Evolutionary conservation across 2,797 vertebrate species (phyloP).

Genomic region (Megalops cyprinoides): DNA sequence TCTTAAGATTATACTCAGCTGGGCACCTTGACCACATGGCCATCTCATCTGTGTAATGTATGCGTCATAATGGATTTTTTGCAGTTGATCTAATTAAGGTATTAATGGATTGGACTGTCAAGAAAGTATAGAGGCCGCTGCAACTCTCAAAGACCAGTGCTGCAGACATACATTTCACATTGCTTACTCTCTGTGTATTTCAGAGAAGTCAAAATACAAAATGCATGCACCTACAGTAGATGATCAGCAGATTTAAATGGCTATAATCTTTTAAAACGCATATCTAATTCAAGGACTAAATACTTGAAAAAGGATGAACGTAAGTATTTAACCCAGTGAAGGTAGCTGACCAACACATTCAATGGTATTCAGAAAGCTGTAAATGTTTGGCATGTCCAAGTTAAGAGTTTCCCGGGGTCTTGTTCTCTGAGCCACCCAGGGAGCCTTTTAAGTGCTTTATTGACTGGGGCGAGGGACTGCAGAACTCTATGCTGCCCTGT

Average conservation of each 20-base stretch:
- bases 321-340: background rate
- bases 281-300: background rate
- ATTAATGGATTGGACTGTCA: slow-evolving; percentile 53
- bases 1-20: slow-evolving; percentile 23
- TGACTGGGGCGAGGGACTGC: background rate
- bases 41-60: slow-evolving; percentile 64
- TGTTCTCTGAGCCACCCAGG: background rate
- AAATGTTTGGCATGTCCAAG: background rate
- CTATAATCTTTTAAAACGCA: background rate
- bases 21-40: slow-evolving; percentile 39
- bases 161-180: background rate
- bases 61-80: no score
- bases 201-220: slow-evolving; percentile 32
- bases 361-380: background rate
- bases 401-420: background rate
- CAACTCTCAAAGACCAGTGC: background rate
- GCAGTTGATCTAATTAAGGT: slow-evolving; percentile 41
- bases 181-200: no score
- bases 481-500: background rate
- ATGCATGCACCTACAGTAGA: background rate
- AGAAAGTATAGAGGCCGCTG: slow-evolving; percentile 54
- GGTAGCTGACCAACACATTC: background rate
- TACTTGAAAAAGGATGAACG: background rate
- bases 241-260: background rate
- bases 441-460: background rate